phyloP scores from a whole-genome alignment of 2,113 vertebrate species.

The Alligator sinensis region DNA sequence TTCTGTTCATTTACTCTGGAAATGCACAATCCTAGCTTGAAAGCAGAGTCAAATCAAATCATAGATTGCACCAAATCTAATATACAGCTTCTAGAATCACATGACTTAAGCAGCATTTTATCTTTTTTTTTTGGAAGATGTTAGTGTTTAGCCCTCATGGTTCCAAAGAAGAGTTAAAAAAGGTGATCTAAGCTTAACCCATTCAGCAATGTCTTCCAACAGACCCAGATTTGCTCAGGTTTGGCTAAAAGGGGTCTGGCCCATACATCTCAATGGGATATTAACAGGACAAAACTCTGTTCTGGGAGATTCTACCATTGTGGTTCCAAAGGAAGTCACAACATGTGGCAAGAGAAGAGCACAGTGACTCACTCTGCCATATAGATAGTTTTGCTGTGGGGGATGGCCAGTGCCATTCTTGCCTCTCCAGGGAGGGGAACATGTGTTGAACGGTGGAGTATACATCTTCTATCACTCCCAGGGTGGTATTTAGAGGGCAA shows the following conservation, averaged over 20 bases:
- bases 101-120: not conserved
- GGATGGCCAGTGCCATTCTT: not conserved
- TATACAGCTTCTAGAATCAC: not conserved
- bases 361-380: not conserved
- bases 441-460: not conserved
- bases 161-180: not conserved
- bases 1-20: slow-evolving; percentile 9
- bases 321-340: not conserved
- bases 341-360: not conserved
- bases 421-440: rapidly evolving
- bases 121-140: not conserved
- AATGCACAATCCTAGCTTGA: not conserved
- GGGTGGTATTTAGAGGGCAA: not conserved
- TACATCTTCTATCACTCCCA: not conserved
- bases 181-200: not conserved
- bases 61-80: not conserved
- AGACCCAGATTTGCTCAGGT: too few species aligned
- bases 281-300: not conserved
- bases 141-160: not conserved
- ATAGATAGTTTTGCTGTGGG: not conserved
- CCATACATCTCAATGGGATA: not conserved
- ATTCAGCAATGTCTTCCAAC: not conserved
- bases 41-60: not conserved
- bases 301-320: not conserved
- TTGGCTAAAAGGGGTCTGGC: not conserved